phyloP scores from a whole-genome alignment of 92 coral and sea anemone genomes.

The Parazoanthus atlanticus region DNA sequence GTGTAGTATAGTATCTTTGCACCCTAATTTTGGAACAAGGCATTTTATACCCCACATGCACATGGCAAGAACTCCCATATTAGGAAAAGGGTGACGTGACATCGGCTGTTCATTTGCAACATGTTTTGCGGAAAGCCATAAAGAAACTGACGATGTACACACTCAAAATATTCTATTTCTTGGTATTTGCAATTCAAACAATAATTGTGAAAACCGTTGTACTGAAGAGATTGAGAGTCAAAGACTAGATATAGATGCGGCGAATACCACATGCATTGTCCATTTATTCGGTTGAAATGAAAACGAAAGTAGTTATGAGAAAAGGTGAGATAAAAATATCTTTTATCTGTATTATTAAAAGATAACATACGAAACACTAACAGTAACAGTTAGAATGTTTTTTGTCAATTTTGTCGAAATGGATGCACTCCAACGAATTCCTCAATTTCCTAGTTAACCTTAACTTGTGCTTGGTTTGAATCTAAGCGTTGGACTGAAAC shows the following conservation, averaged over 20 bases:
- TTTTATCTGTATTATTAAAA: conserved; percentile 10
- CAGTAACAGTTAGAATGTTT: conserved; percentile 11
- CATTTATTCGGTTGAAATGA: not conserved
- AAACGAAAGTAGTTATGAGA: not conserved
- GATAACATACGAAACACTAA: not conserved
- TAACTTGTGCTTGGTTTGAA: conserved; percentile 25
- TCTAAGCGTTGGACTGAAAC: conserved; percentile 20
- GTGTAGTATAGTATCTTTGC: not conserved
- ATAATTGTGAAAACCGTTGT: not conserved
- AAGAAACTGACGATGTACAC: conserved; percentile 4
- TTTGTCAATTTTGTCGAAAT: not conserved
- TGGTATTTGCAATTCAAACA: not conserved
- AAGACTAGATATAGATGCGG: not conserved
- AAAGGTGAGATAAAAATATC: not conserved
- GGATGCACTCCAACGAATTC: conserved; percentile 32
- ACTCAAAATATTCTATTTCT: conserved; percentile 4
- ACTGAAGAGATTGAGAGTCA: not conserved
- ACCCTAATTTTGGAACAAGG: conserved; percentile 34
- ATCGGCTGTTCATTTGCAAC: not conserved
- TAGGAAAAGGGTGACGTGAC: conserved; percentile 44
- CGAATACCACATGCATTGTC: not conserved
- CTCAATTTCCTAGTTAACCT: conserved; percentile 33
- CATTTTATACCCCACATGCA: conserved; percentile 17
- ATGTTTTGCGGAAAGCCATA: not conserved
- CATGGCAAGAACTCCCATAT: conserved; percentile 29